phyloP scores from a whole-genome alignment of 2,797 vertebrate genomes.

The Pitangus sulphuratus region DNA sequence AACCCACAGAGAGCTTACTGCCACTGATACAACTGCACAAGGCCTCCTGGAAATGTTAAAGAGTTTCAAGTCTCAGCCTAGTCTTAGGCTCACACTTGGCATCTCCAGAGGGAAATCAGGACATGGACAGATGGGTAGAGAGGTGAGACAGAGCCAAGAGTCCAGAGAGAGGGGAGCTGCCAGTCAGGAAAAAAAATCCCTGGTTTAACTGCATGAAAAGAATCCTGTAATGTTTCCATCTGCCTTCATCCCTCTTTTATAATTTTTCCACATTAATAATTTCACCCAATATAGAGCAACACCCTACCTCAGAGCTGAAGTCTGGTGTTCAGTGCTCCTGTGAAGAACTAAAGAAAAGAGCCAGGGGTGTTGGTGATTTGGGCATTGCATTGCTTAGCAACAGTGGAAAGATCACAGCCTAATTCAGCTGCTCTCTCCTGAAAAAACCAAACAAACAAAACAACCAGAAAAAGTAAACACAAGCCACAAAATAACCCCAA shows the following conservation, averaged over 20 bases:
- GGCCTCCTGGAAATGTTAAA: neutral
- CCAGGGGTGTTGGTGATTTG: neutral
- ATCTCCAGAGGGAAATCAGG: neutral
- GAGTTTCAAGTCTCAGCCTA: neutral
- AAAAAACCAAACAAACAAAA: neutral
- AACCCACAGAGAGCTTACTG: neutral
- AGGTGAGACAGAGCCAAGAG: neutral
- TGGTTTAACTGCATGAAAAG: conserved; percentile 13
- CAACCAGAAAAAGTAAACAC: neutral
- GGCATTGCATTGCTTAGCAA: neutral
- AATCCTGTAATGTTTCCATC: neutral
- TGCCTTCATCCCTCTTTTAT: neutral
- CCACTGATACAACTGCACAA: neutral
- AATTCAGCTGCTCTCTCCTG: neutral
- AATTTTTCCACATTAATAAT: conserved; percentile 2
- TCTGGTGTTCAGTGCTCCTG: neutral
- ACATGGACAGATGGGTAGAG: neutral
- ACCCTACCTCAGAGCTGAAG: neutral
- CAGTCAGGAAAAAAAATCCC: neutral
- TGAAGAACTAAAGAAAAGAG: neutral
- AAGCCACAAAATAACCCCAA: neutral
- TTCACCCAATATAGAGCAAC: neutral
- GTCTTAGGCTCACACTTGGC: neutral
- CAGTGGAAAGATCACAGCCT: neutral
- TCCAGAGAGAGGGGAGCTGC: neutral